Conservation (phyloP, 2,113 vertebrate genomes). For the Chitala chitala region DNA sequence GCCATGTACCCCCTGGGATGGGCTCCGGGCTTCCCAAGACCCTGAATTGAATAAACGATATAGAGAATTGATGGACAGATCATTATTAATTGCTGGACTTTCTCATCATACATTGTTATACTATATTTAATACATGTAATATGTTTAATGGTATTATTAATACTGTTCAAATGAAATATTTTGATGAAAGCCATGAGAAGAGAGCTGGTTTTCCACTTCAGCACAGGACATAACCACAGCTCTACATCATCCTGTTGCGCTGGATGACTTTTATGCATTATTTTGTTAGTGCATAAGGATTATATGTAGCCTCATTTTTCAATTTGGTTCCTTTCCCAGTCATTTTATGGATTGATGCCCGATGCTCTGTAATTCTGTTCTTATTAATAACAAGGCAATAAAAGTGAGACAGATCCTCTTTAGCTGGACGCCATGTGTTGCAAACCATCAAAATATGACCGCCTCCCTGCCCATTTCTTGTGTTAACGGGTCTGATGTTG, state of each 20-base stretch:
- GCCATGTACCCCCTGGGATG: too few species aligned
- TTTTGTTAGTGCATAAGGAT: constrained; percentile 7
- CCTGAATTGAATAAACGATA: too few species aligned
- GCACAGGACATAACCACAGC: background rate
- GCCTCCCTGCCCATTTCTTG: too few species aligned
- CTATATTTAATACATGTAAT: too few species aligned
- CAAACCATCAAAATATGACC: constrained; percentile 33
- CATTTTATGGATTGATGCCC: constrained; percentile 3
- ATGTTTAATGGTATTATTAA: too few species aligned
- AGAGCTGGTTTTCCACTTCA: background rate
- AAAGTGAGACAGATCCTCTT: constrained; percentile 37
- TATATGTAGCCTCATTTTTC: constrained; percentile 13
- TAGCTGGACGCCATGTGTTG: constrained; percentile 43
- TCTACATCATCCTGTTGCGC: background rate
- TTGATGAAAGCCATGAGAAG: background rate
- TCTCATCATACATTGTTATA: too few species aligned
- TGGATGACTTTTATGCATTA: background rate
- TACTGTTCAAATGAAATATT: background rate
- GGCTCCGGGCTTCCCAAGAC: too few species aligned
- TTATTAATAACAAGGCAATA: constrained; percentile 29
- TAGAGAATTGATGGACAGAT: too few species aligned
- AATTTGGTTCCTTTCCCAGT: constrained; percentile 4
- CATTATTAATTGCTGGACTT: too few species aligned
- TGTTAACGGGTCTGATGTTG: too few species aligned
- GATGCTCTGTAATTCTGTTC: background rate